Percentiles rank a stretch among this genome's conserved stretches.
Conservation (phyloP, 92 coral and sea anemone species). For the Epizoanthus stellaris region DNA sequence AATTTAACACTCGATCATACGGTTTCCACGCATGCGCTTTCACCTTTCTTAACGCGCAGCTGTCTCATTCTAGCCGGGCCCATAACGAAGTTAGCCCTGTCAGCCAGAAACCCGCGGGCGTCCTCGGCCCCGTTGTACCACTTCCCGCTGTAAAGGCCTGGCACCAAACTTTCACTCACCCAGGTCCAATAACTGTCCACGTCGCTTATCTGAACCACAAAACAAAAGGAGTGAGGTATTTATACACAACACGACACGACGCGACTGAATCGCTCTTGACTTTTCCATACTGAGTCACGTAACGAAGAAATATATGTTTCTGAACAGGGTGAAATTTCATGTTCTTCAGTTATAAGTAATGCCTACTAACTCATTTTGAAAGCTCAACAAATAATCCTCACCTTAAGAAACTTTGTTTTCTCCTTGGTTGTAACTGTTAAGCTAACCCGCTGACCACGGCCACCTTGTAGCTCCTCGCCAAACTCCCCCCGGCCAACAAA, state of each 20-base stretch:
- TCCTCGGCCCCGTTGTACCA: slow-evolving; percentile 87
- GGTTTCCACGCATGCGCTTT: neutral
- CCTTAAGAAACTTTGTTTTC: slow-evolving; percentile 62
- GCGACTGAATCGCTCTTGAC: no score
- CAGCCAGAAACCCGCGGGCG: slow-evolving; percentile 68
- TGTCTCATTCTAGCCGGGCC: slow-evolving; percentile 88
- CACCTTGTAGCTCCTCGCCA: slow-evolving; percentile 61
- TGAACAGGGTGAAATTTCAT: neutral
- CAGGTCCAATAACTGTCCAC: slow-evolving; percentile 81
- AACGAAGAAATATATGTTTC: neutral
- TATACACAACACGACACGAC: neutral
- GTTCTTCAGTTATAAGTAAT: no score
- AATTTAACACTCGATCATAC: no score
- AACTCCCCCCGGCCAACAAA: slow-evolving; percentile 66
- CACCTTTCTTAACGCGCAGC: slow-evolving; percentile 88
- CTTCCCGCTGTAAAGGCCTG: slow-evolving; percentile 80
- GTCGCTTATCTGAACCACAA: slow-evolving; percentile 62
- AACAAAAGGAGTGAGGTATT: neutral
- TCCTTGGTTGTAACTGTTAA: slow-evolving; percentile 29
- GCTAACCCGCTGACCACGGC: slow-evolving; percentile 45
- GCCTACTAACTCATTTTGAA: no score
- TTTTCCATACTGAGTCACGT: neutral
- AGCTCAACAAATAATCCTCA: neutral
- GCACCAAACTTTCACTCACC: slow-evolving; percentile 75
- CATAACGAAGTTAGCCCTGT: slow-evolving; percentile 78